Evolutionary conservation across 2,888 invertebrate genomes (phyloP).

Genomic region (Apamea epomidion): DNA sequence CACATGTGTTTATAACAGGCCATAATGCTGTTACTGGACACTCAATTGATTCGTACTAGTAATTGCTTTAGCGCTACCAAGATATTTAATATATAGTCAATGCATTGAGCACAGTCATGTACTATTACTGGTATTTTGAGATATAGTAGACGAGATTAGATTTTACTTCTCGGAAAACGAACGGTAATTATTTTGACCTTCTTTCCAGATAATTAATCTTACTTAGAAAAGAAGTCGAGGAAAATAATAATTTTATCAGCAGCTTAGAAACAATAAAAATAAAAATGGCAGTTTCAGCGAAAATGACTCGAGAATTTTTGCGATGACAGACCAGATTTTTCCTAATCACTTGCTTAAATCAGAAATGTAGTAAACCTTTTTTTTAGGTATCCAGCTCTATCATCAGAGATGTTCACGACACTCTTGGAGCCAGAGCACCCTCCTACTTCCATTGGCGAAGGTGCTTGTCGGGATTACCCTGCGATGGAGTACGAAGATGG

Average conservation of each 20-base stretch:
- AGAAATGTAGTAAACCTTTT: conserved; percentile 23
- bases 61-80: conserved; percentile 65
- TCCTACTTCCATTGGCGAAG: conserved; percentile 91
- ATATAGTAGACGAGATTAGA: conserved; percentile 42
- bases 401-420: conserved; percentile 95
- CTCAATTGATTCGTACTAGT: conserved; percentile 70
- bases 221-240: conserved; percentile 42
- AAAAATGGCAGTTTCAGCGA: neutral
- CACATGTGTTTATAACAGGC: conserved; percentile 61
- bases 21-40: conserved; percentile 65
- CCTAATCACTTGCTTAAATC: neutral
- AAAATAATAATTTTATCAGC: conserved; percentile 38
- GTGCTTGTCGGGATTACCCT: conserved; percentile 90
- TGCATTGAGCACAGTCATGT: conserved; percentile 25
- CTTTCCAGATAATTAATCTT: conserved; percentile 53
- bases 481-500: conserved; percentile 90
- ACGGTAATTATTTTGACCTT: conserved; percentile 51
- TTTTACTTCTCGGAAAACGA: conserved; percentile 55
- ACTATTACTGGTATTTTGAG: conserved; percentile 25
- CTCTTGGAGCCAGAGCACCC: conserved; percentile 92
- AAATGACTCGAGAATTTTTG: conserved; percentile 2
- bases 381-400: conserved; percentile 92
- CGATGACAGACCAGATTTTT: conserved; percentile 1
- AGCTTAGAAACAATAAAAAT: too few species aligned
- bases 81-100: conserved; percentile 51